These are phyloP conservation scores for Regulus satrapa DNA, from an alignment of 2,113 vertebrate species.

Conservation along the genomic window DNA sequence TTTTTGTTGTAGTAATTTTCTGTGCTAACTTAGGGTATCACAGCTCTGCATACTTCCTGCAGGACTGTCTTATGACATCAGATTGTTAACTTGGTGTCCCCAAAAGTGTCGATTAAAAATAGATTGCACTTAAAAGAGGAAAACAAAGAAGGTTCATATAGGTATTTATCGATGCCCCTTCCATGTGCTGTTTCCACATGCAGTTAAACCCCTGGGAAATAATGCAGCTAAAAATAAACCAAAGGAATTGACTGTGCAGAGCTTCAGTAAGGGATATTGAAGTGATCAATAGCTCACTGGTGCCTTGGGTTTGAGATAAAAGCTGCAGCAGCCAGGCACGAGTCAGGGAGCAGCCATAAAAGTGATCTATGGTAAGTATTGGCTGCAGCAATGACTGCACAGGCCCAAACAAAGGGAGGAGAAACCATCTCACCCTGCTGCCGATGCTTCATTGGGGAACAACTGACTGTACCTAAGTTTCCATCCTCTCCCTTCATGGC, in stretches of 20 bases:
- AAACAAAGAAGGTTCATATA: not conserved
- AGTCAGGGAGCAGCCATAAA: not conserved
- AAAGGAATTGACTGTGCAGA: conserved; percentile 3
- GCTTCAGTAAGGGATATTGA: not conserved
- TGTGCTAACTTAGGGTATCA: not conserved
- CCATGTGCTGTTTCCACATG: not conserved
- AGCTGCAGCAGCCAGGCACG: not conserved
- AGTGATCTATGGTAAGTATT: not conserved
- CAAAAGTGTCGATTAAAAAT: not conserved
- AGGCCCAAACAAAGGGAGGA: not conserved
- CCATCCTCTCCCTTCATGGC: not conserved
- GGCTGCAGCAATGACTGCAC: not conserved
- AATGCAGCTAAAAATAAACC: conserved; percentile 1
- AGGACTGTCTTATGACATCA: not conserved
- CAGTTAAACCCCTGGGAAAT: not conserved
- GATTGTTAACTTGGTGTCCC: not conserved
- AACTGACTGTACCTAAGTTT: not conserved
- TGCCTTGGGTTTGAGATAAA: not conserved
- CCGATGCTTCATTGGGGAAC: not conserved
- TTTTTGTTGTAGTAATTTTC: not conserved
- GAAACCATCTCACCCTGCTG: not conserved
- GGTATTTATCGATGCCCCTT: not conserved
- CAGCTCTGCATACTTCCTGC: not conserved
- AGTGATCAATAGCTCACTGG: not conserved
- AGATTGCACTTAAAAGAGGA: not conserved